Conservation (phyloP, 2,113 vertebrate genomes). For the Tragelaphus imberbis region DNA sequence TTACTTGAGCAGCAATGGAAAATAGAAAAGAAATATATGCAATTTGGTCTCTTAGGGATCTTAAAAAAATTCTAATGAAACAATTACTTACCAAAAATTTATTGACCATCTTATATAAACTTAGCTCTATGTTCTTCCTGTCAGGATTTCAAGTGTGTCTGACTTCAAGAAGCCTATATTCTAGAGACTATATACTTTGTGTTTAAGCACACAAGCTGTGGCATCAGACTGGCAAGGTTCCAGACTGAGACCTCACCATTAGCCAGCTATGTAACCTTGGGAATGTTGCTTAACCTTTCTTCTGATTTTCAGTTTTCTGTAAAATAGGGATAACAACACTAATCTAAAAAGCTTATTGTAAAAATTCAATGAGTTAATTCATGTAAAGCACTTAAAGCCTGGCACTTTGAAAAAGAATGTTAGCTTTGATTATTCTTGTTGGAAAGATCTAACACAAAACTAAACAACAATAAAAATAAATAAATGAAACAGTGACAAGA, state of each 20-base stretch:
- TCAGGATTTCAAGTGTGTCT: neutral
- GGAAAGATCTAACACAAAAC: neutral
- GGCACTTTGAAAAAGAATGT: neutral
- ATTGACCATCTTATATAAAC: neutral
- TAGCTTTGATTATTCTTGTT: neutral
- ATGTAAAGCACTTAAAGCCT: neutral
- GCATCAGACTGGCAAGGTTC: neutral
- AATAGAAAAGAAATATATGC: neutral
- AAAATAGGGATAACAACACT: neutral
- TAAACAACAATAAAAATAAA: neutral
- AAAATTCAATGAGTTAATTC: neutral
- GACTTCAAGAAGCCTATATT: neutral
- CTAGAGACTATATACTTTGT: neutral
- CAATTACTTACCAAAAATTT: neutral
- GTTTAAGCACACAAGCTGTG: neutral
- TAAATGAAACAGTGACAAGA: neutral
- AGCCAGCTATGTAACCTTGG: neutral
- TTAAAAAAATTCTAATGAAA: neutral
- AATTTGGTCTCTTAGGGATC: neutral
- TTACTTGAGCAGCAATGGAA: neutral
- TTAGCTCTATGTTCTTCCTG: neutral
- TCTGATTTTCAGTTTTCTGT: slow-evolving; percentile 3
- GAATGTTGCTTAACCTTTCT: neutral
- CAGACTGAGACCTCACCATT: neutral
- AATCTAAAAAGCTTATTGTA: neutral